Evolutionary conservation across 2,888 invertebrate genomes (phyloP).

Genomic region (Ophion ventricosus): DNA sequence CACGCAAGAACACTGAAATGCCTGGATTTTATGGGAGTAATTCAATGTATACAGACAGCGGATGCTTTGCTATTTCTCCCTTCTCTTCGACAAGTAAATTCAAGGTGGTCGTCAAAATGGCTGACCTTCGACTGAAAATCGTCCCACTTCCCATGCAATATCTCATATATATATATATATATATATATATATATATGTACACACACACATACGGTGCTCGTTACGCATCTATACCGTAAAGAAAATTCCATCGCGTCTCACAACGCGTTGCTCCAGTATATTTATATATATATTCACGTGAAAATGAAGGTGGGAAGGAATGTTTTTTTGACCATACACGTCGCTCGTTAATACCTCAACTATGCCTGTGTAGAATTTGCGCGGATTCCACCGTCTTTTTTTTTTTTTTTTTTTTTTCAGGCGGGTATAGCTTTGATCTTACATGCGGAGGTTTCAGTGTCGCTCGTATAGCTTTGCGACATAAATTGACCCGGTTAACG

Average conservation of each 20-base stretch:
- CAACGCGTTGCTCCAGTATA: too few relatives aligned
- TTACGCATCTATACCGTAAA: neutral
- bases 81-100: conserved; percentile 18
- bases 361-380: too few relatives aligned
- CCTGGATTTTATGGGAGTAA: conserved; percentile 5
- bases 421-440: too few relatives aligned
- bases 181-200: neutral
- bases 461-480: too few relatives aligned
- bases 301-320: neutral
- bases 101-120: conserved; percentile 15
- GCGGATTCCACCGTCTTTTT: too few relatives aligned
- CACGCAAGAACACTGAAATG: neutral
- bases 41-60: neutral
- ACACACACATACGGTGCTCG: neutral
- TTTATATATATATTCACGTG: neutral
- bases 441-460: too few relatives aligned
- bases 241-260: neutral
- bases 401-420: too few relatives aligned
- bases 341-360: too few relatives aligned
- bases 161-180: neutral
- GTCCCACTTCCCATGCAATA: conserved; percentile 30
- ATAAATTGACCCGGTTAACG: too few relatives aligned
- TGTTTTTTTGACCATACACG: too few relatives aligned
- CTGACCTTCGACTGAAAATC: conserved; percentile 33
- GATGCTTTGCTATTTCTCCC: neutral